phyloP scores from a whole-genome alignment of 2,797 vertebrate species.

The Atherinosoma microstoma region DNA sequence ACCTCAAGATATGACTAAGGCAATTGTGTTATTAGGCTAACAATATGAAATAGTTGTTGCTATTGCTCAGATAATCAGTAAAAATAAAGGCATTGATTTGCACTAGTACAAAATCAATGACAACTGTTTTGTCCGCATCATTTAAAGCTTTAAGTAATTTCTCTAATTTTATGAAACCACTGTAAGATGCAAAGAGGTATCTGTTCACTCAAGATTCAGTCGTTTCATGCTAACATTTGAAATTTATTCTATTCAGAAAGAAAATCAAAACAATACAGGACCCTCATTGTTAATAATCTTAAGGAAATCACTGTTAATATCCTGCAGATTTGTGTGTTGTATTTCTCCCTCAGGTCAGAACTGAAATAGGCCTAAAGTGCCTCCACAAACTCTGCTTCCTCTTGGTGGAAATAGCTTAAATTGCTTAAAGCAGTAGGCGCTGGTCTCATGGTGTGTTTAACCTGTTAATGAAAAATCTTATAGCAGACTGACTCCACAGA shows the following conservation, averaged over 20 bases:
- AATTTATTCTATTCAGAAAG: background rate
- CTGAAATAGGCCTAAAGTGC: constrained; percentile 27
- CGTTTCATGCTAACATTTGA: constrained; percentile 33
- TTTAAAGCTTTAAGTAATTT: background rate
- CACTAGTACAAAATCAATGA: no score
- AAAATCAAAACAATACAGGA: background rate
- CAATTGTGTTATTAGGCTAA: no score
- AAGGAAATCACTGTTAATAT: constrained; percentile 37
- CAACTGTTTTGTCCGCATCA: no score
- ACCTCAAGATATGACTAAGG: no score
- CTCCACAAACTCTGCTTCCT: constrained; percentile 42
- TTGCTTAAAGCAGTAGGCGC: constrained; percentile 38
- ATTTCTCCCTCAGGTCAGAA: constrained; percentile 57
- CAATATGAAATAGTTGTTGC: no score
- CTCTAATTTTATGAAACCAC: background rate
- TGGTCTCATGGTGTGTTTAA: constrained; percentile 46
- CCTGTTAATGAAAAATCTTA: constrained; percentile 36
- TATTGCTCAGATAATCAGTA: no score
- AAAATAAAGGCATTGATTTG: no score
- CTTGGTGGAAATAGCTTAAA: constrained; percentile 52
- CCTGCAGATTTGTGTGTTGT: constrained; percentile 55
- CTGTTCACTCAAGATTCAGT: background rate
- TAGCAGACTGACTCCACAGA: background rate
- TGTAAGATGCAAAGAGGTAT: constrained; percentile 7
- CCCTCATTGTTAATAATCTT: background rate